Conservation (phyloP, 2,888 invertebrate genomes). For the Drosophila conformis region DNA sequence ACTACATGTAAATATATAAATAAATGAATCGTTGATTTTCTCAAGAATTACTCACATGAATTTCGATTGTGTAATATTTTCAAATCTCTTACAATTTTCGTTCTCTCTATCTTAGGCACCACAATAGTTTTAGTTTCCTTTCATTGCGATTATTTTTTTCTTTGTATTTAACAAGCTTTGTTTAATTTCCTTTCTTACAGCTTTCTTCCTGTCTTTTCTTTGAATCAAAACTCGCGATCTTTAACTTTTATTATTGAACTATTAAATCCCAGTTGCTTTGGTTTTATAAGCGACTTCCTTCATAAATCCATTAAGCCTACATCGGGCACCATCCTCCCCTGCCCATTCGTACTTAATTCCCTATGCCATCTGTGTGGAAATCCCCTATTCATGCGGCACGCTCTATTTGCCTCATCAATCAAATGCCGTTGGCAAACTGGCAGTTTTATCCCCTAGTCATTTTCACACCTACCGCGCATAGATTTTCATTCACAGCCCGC, state of each 20-base stretch:
- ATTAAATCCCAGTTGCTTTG: slow-evolving; percentile 43
- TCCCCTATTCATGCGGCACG: slow-evolving; percentile 71
- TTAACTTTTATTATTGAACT: slow-evolving; percentile 51
- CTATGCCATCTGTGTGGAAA: slow-evolving; percentile 47
- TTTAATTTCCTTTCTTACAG: slow-evolving; percentile 4
- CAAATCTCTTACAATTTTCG: neutral
- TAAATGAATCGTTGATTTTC: neutral
- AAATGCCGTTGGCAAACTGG: slow-evolving; percentile 49
- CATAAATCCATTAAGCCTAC: slow-evolving; percentile 60
- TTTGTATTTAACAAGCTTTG: neutral
- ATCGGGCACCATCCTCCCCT: slow-evolving; percentile 11
- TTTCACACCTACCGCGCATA: slow-evolving; percentile 64
- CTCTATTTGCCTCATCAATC: slow-evolving; percentile 74
- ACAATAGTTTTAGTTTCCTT: slow-evolving; percentile 1
- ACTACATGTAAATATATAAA: no score
- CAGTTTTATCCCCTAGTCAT: slow-evolving; percentile 60
- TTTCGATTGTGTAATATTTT: neutral
- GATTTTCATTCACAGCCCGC: slow-evolving; percentile 34
- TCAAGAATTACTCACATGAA: neutral
- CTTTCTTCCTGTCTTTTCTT: slow-evolving; percentile 25
- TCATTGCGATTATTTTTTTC: neutral
- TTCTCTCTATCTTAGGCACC: neutral
- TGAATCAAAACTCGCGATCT: neutral
- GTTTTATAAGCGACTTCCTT: slow-evolving; percentile 58
- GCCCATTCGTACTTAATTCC: neutral